These are phyloP conservation scores for Ceyx cyanopectus DNA, from an alignment of 2,113 vertebrate species.

Conservation along the genomic window DNA sequence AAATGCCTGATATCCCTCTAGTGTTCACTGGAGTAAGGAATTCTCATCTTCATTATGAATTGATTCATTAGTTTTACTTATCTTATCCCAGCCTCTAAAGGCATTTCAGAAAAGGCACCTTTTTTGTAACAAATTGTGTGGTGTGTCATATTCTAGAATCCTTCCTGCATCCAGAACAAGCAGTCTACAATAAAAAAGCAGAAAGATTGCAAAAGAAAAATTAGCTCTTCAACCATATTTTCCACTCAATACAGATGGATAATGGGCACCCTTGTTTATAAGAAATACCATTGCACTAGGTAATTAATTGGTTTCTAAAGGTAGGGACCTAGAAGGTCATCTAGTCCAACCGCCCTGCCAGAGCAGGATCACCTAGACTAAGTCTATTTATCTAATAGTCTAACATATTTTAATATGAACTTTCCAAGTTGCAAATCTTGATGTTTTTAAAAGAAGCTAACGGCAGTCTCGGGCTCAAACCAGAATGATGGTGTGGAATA, in stretches of 20 bases:
- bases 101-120: constrained; percentile 71
- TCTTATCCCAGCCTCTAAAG: constrained; percentile 50
- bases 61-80: neutral
- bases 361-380: too few species aligned
- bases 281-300: neutral
- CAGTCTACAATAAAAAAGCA: constrained; percentile 60
- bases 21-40: neutral
- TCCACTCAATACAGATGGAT: neutral
- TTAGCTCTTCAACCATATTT: neutral
- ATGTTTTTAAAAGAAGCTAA: neutral
- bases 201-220: neutral
- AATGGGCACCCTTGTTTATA: neutral
- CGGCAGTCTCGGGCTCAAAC: neutral
- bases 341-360: too few species aligned
- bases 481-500: neutral
- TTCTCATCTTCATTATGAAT: neutral
- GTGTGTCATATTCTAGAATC: constrained; percentile 70
- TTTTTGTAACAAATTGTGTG: constrained; percentile 58
- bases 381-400: too few species aligned
- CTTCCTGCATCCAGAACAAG: constrained; percentile 73
- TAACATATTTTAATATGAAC: neutral
- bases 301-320: neutral
- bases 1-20: neutral
- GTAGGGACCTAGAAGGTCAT: neutral
- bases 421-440: neutral